Conservation (phyloP, 2,797 vertebrate genomes). For the Chaunax sp. region DNA sequence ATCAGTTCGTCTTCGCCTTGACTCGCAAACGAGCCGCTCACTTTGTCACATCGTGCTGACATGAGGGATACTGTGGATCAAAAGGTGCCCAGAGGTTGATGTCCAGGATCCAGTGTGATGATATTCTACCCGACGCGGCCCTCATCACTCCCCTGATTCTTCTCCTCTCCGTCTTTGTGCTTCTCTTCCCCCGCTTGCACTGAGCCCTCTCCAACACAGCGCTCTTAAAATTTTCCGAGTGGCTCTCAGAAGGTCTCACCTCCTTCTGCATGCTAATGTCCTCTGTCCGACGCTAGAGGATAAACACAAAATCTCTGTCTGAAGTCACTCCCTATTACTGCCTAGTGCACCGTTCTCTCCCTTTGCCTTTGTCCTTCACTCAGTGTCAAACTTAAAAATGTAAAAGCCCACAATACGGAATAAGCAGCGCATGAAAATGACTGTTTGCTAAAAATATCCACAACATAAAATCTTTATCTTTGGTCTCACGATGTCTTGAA, state of each 20-base stretch:
- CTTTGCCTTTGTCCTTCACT: conserved; percentile 1
- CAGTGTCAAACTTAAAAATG: not conserved
- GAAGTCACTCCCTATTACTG: conserved; percentile 30
- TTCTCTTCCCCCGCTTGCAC: conserved; percentile 32
- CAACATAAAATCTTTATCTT: not conserved
- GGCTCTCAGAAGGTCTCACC: conserved; percentile 45
- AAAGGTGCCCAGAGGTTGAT: conserved; percentile 9
- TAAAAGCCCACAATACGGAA: not conserved
- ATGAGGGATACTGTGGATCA: conserved; percentile 5
- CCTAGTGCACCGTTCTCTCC: not conserved
- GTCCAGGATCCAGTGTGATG: conserved; percentile 1
- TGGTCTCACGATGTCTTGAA: too few species aligned
- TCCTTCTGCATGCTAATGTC: conserved; percentile 54
- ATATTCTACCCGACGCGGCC: conserved; percentile 20
- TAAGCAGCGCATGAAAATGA: not conserved
- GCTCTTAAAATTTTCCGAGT: conserved; percentile 51
- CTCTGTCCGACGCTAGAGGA: conserved; percentile 24
- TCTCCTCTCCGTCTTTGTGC: conserved; percentile 15
- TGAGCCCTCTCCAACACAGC: conserved; percentile 16
- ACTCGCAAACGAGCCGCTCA: conserved; percentile 57
- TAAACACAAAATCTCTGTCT: conserved; percentile 40
- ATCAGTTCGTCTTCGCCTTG: conserved; percentile 41
- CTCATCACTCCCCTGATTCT: conserved; percentile 15
- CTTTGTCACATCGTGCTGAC: conserved; percentile 27
- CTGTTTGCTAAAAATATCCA: not conserved